These are phyloP conservation scores for Pelvicachromis taeniatus DNA, from an alignment of 2,113 vertebrate genomes.

Conservation along the genomic window DNA sequence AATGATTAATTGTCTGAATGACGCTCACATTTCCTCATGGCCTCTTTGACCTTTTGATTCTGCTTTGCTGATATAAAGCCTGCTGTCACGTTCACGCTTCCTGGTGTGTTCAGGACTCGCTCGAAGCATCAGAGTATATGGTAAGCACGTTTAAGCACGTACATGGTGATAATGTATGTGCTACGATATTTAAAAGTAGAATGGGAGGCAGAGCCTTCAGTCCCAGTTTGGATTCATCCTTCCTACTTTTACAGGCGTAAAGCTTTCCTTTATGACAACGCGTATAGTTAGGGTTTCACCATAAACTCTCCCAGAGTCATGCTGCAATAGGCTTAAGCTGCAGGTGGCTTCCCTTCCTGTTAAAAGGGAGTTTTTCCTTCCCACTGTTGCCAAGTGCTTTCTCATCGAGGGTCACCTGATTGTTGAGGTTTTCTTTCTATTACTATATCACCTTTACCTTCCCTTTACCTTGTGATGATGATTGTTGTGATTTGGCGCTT, in stretches of 20 bases:
- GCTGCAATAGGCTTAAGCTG: not conserved
- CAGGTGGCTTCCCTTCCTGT: not conserved
- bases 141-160: not conserved
- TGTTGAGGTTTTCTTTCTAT: not conserved
- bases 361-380: not conserved
- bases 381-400: not conserved
- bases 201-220: not conserved
- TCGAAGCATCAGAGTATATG: not conserved
- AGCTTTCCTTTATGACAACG: not conserved
- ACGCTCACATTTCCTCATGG: not conserved
- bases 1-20: not conserved
- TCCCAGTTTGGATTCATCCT: not conserved
- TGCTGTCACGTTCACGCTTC: not conserved
- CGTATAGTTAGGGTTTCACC: not conserved
- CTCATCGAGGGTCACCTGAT: not conserved
- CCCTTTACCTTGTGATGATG: not conserved
- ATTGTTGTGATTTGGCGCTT: not conserved
- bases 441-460: not conserved
- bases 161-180: too few species aligned
- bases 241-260: not conserved
- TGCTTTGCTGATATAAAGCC: not conserved
- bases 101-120: not conserved
- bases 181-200: not conserved
- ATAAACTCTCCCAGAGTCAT: not conserved
- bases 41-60: slow-evolving; percentile 9